Conservation (phyloP, 1,140 invertebrate species). For the Anthonomus grandis region DNA sequence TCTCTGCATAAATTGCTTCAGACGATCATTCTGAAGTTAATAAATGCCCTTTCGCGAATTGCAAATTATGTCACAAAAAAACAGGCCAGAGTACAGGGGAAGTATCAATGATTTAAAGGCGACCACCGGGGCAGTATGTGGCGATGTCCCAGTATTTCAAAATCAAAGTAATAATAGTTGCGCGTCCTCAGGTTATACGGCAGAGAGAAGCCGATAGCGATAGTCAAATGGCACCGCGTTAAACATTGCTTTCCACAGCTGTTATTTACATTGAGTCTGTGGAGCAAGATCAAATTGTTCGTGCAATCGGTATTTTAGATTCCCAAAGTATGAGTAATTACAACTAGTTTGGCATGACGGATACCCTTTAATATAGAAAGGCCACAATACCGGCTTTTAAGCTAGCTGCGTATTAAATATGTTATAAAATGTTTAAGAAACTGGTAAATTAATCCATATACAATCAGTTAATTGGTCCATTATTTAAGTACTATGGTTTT, state of each 20-base stretch:
- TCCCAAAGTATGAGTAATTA: not conserved
- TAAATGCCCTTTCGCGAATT: too few relatives aligned
- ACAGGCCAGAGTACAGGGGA: not conserved
- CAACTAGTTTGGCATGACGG: not conserved
- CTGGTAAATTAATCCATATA: too few relatives aligned
- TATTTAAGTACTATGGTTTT: too few relatives aligned
- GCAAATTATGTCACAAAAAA: not conserved
- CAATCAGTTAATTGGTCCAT: too few relatives aligned
- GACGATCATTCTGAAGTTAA: not conserved
- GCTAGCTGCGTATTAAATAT: too few relatives aligned
- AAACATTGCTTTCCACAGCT: not conserved
- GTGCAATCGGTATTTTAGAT: not conserved
- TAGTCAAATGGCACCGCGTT: not conserved
- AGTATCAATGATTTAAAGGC: not conserved
- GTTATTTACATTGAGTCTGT: not conserved
- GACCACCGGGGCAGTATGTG: too few relatives aligned
- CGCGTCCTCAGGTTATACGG: not conserved
- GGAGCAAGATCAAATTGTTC: not conserved
- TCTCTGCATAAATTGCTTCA: not conserved
- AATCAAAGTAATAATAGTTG: not conserved
- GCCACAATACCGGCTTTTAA: too few relatives aligned
- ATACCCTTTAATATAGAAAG: not conserved
- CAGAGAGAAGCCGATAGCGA: not conserved
- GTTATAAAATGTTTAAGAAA: too few relatives aligned
- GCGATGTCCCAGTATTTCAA: too few relatives aligned